phyloP scores from a whole-genome alignment of 2,797 vertebrate genomes.

The Alcedo atthis region DNA sequence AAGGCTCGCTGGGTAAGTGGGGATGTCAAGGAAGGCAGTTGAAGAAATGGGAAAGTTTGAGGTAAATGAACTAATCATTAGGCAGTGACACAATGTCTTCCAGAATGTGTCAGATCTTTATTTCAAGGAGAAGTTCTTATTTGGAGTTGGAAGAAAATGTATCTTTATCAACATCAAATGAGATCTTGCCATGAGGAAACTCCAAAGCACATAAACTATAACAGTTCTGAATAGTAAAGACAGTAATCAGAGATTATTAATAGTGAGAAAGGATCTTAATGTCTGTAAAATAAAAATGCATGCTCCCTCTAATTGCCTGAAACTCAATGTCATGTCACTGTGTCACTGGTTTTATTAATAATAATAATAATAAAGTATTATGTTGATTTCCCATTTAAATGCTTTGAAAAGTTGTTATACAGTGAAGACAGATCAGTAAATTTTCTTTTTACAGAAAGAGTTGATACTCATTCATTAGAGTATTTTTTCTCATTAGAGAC shows the following conservation, averaged over 20 bases:
- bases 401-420: not conserved
- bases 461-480: not conserved
- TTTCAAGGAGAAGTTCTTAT: not conserved
- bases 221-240: not conserved
- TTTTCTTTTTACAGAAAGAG: not conserved
- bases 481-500: not conserved
- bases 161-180: not conserved
- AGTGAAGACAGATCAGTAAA: fast-evolving
- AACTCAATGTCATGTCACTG: not conserved
- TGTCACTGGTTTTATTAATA: not conserved
- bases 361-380: not conserved
- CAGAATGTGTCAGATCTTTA: not conserved
- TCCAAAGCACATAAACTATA: not conserved
- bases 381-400: not conserved
- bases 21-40: not conserved
- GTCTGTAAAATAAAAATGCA: not conserved
- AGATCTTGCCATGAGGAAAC: not conserved
- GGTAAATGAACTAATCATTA: not conserved
- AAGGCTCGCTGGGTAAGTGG: not conserved
- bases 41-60: conserved; percentile 14
- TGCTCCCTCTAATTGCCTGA: fast-evolving
- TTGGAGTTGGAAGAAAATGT: not conserved
- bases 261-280: not conserved
- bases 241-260: not conserved
- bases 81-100: not conserved